phyloP scores from a whole-genome alignment of 2,797 vertebrate species.

The Poecilia velifera region DNA sequence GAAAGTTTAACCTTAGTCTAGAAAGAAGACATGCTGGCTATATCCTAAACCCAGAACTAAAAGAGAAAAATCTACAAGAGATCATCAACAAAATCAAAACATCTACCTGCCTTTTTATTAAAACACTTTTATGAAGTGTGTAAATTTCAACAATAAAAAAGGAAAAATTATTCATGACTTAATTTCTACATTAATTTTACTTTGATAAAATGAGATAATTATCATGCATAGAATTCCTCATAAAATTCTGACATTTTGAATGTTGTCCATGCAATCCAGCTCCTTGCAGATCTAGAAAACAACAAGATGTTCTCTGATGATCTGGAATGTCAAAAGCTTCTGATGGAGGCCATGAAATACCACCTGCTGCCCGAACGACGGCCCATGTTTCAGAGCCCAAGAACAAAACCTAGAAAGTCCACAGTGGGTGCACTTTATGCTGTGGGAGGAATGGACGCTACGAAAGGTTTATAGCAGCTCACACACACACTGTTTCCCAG shows the following conservation, averaged over 20 bases:
- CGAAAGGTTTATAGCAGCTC: slow-evolving; percentile 84
- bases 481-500: neutral
- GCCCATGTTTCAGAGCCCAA: slow-evolving; percentile 95
- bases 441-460: slow-evolving; percentile 95
- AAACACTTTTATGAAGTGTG: neutral
- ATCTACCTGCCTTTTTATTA: neutral
- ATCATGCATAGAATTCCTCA: neutral
- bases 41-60: neutral
- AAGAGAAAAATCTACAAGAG: neutral
- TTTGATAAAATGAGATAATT: neutral
- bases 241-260: neutral
- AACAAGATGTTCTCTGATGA: slow-evolving; percentile 95
- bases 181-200: neutral
- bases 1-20: neutral
- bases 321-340: slow-evolving; percentile 95
- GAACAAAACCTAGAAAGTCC: slow-evolving; percentile 96
- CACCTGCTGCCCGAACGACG: slow-evolving; percentile 94
- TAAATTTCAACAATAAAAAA: too few species aligned
- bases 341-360: slow-evolving; percentile 99
- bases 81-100: neutral
- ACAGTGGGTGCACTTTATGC: slow-evolving; percentile 96
- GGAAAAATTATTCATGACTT: neutral
- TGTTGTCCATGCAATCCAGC: slow-evolving; percentile 72
- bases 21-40: neutral
- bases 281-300: slow-evolving; percentile 96